Evolutionary conservation across 1,140 invertebrate genomes (phyloP).

Genomic region (Ylistrum balloti): DNA sequence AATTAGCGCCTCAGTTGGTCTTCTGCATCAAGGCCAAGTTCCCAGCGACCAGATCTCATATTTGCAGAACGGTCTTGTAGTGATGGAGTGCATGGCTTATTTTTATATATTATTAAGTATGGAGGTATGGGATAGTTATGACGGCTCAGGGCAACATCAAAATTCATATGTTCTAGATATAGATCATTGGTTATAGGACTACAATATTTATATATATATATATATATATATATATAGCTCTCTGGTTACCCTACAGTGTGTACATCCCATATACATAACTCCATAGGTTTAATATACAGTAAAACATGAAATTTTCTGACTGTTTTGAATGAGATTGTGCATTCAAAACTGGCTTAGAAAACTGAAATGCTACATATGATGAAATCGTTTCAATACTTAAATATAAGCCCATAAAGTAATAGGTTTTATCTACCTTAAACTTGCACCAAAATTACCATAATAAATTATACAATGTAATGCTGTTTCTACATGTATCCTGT

Average conservation of each 20-base stretch:
- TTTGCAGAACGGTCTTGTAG: neutral
- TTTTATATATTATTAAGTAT: slow-evolving; percentile 30
- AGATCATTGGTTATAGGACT: neutral
- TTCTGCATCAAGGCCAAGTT: slow-evolving; percentile 14
- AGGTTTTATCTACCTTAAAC: too few relatives aligned
- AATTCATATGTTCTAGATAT: neutral
- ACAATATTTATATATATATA: too few relatives aligned
- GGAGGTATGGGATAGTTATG: neutral
- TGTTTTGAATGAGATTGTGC: neutral
- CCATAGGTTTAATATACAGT: neutral
- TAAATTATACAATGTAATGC: too few relatives aligned
- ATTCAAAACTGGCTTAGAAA: too few relatives aligned
- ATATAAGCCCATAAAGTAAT: too few relatives aligned
- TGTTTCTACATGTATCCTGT: too few relatives aligned
- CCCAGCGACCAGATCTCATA: neutral
- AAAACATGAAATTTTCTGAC: neutral
- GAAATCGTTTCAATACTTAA: too few relatives aligned
- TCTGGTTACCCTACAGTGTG: neutral
- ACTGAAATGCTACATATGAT: too few relatives aligned
- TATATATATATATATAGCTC: too few relatives aligned
- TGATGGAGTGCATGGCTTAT: neutral
- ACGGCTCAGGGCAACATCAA: slow-evolving; percentile 30
- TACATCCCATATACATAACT: neutral
- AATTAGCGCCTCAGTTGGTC: neutral
- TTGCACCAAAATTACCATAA: too few relatives aligned